Evolutionary conservation across 2,113 vertebrate genomes (phyloP), one percentile per base, ranked within the genome.

Genomic region (Copsychus sechellarum): DNA sequence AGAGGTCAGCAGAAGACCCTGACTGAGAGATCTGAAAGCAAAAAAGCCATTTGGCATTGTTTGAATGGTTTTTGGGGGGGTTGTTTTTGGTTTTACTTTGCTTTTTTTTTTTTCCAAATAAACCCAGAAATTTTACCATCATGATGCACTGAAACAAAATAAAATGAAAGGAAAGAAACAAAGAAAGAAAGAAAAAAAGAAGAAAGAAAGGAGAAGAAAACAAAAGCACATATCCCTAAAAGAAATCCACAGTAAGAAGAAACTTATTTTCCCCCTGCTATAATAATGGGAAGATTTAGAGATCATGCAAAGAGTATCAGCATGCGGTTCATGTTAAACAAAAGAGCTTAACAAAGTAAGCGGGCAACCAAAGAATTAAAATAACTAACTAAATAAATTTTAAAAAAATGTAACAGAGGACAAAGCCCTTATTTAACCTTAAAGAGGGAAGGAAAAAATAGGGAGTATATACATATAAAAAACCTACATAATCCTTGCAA

Each of bases 21-120:
- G 98, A 98, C 73, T 98, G 98, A 96, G 98, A 98, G 95, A 98
- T 98, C 99, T 99, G 99, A 97, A 98, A 99, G 98, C 97, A 99
- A 98, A 99, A 99, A 98, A 98, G 89, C 97, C 97, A 71, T 97
- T 95, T 98, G 97, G 97, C 96, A 92, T 94, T 88, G 97, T 97
- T 97, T 98, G 97, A 98, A 97, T 4, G 43, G 14, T 43, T 85
- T 79, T 66, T 7, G 11, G 40, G 48, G 60, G 72, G 14, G 29
- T n/a, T 43, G 28, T 2, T 86, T 82, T 58, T 45, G 83, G 86
- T 72, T 90, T 96, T 95, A 86, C 34, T 96, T 97, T 57, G 81
- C 48, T 50, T 97, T 81, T 72, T 93, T 48, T 81, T 91, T 85
- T 74, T 31, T 45, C 9, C 60, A 72, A 97, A 97, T 93, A 95